A percentile compares a stretch with the other conserved stretches of the same genome.
phyloP scores from a whole-genome alignment of 2,888 invertebrate genomes.

The Stenurella melanura region DNA sequence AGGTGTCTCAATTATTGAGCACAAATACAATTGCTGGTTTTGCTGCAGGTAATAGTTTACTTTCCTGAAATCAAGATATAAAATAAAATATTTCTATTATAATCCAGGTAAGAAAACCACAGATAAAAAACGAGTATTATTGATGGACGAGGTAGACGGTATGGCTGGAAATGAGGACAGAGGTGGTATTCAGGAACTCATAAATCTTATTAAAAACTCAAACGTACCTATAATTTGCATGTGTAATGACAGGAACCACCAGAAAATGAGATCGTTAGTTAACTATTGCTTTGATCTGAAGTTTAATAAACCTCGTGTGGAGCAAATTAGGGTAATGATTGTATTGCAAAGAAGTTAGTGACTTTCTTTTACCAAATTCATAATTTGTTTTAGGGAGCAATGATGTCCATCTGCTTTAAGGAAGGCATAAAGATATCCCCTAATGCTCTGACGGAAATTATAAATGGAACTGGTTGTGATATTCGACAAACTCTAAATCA shows the following conservation, averaged over 20 bases:
- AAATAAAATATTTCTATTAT: not conserved
- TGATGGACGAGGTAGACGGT: slow-evolving; percentile 99
- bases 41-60: slow-evolving; percentile 76
- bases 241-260: slow-evolving; percentile 97
- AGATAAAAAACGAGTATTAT: slow-evolving; percentile 88
- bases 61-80: too few species aligned
- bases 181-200: slow-evolving; percentile 96
- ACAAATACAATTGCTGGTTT: slow-evolving; percentile 85
- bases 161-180: slow-evolving; percentile 99
- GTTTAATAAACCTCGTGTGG: slow-evolving; percentile 88
- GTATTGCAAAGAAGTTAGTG: not conserved
- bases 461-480: slow-evolving; percentile 92
- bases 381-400: slow-evolving; percentile 80
- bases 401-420: slow-evolving; percentile 93
- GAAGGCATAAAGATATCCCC: slow-evolving; percentile 88
- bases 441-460: slow-evolving; percentile 88
- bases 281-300: slow-evolving; percentile 96
- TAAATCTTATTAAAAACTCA: slow-evolving; percentile 90
- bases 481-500: slow-evolving; percentile 95
- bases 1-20: slow-evolving; percentile 87
- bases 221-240: slow-evolving; percentile 95
- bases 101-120: slow-evolving; percentile 65
- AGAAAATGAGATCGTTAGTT: slow-evolving; percentile 93
- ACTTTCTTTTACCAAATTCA: not conserved
- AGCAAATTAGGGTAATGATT: slow-evolving; percentile 88